Conservation (phyloP, 2,113 vertebrate species). For the Osmerus mordax region DNA sequence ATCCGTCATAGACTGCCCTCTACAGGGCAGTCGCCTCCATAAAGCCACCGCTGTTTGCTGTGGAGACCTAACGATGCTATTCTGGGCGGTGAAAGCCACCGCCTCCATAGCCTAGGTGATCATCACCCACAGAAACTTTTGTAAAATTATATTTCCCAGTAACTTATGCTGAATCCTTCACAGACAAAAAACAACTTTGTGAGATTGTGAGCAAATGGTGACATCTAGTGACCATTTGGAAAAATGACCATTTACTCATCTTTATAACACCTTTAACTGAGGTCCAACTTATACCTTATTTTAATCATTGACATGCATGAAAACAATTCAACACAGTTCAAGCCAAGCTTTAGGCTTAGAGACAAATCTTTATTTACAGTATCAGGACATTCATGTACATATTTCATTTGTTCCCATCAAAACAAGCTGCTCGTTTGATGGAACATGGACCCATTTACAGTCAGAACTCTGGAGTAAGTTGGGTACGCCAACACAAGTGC, state of each 20-base stretch:
- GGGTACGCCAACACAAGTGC: conserved; percentile 14
- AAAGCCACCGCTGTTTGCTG: no score
- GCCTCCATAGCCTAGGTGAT: no score
- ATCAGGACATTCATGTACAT: conserved; percentile 43
- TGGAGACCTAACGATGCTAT: no score
- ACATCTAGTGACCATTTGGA: not conserved
- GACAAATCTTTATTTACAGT: conserved; percentile 55
- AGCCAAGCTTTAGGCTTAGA: conserved; percentile 4
- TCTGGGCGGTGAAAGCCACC: no score
- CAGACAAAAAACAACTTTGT: no score
- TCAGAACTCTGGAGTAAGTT: conserved; percentile 17
- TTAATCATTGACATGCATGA: not conserved
- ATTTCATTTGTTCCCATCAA: conserved; percentile 25
- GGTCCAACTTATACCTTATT: not conserved
- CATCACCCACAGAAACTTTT: no score
- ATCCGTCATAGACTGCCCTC: no score
- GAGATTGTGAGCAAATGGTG: not conserved
- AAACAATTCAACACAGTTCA: not conserved
- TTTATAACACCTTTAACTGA: not conserved
- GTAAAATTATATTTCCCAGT: no score
- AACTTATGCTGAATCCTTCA: no score
- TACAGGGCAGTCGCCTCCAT: no score
- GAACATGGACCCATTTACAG: conserved; percentile 32
- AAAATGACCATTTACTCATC: not conserved
- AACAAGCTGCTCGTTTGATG: conserved; percentile 15